Conservation (phyloP, 2,888 invertebrate genomes). For the Zonitis immaculata region DNA sequence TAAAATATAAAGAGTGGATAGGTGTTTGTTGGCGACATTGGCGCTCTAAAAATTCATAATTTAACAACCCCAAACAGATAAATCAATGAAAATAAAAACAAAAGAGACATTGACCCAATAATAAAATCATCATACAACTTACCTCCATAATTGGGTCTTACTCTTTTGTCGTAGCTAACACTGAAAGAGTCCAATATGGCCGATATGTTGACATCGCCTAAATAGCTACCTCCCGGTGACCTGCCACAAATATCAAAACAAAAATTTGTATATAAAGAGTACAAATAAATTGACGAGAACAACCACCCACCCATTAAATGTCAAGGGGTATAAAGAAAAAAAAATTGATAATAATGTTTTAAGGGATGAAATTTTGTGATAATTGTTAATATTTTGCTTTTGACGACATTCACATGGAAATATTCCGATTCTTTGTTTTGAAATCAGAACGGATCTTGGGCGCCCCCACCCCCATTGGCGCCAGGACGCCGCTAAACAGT, state of each 20-base stretch:
- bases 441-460: conserved; percentile 25
- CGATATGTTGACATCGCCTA: conserved; percentile 91
- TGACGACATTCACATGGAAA: neutral
- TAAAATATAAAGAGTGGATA: neutral
- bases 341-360: no score
- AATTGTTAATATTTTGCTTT: no score
- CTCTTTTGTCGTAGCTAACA: conserved; percentile 97
- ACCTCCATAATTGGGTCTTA: conserved; percentile 99
- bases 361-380: no score
- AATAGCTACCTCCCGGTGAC: conserved; percentile 74
- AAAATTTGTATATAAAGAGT: no score
- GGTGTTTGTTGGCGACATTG: conserved; percentile 11
- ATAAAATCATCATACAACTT: conserved; percentile 47
- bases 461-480: conserved; percentile 27
- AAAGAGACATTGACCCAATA: conserved; percentile 1
- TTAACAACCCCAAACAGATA: neutral
- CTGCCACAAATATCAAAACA: no score
- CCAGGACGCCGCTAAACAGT: conserved; percentile 27
- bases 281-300: no score
- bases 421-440: conserved; percentile 26
- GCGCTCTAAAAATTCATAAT: no score
- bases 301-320: conserved; percentile 1
- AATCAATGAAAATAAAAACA: neutral
- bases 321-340: no score
- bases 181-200: conserved; percentile 93